Evolutionary conservation across 2,113 vertebrate species (phyloP).

Genomic region (Eptesicus fuscus): DNA sequence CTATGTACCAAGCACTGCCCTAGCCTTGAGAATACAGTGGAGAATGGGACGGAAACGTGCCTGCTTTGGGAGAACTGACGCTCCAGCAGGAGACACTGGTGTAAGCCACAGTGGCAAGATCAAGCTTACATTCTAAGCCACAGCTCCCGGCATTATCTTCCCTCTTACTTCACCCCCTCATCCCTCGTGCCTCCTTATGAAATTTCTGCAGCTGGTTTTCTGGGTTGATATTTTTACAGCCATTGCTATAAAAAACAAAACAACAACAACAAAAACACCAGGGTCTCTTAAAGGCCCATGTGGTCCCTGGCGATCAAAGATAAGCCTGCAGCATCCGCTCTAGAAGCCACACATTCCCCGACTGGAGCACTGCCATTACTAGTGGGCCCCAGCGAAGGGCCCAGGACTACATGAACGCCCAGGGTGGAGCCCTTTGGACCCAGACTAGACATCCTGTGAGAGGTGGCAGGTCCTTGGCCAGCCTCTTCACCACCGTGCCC

Average conservation of each 20-base stretch:
- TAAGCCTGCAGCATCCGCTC: neutral
- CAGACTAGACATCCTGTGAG: neutral
- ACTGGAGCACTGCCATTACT: neutral
- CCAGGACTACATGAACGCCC: neutral
- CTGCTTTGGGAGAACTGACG: neutral
- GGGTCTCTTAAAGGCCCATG: neutral
- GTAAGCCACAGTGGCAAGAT: neutral
- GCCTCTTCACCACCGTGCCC: neutral
- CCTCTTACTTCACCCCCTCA: neutral
- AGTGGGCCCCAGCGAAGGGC: neutral
- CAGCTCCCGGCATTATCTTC: neutral
- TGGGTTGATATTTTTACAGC: constrained; percentile 1
- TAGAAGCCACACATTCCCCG: neutral
- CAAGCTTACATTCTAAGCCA: neutral
- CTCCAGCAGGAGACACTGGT: neutral
- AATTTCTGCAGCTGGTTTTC: constrained; percentile 25
- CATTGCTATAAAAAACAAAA: constrained; percentile 33
- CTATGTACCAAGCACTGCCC: neutral
- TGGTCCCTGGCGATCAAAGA: neutral
- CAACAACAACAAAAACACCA: constrained; percentile 45
- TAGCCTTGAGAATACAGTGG: neutral
- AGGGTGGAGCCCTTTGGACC: neutral
- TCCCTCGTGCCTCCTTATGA: neutral
- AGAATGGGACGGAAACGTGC: neutral
- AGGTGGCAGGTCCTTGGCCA: neutral